Evolutionary conservation across 2,113 vertebrate species (phyloP).

Genomic region (Physeter macrocephalus): DNA sequence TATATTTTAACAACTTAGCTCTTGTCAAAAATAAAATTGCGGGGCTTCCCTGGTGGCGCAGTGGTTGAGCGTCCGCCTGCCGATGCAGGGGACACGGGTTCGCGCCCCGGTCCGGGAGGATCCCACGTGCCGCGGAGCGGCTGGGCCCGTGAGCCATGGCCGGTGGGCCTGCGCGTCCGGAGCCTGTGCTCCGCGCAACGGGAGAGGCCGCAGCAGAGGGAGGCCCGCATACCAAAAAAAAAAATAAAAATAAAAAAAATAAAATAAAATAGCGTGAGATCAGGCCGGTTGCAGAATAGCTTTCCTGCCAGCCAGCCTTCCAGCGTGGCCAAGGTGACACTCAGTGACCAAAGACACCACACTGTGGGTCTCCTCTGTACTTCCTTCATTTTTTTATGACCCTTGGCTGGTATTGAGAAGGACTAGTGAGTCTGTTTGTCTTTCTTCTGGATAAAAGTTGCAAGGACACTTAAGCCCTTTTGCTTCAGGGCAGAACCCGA

Average conservation of each 20-base stretch:
- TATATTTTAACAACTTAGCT: background rate
- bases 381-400: background rate
- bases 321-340: background rate
- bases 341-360: background rate
- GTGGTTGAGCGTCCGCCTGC: no score
- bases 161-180: no score
- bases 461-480: slow-evolving; percentile 55
- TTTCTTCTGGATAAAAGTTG: slow-evolving; percentile 15
- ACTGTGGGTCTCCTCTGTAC: background rate
- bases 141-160: no score
- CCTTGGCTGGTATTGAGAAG: background rate
- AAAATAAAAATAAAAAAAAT: no score
- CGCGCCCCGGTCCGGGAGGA: no score
- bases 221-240: no score
- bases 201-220: no score
- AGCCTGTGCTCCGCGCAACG: no score
- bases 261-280: background rate
- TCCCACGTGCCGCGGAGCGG: no score
- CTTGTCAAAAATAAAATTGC: background rate
- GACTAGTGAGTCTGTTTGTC: background rate
- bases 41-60: no score
- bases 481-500: slow-evolving; percentile 53
- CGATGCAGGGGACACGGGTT: no score
- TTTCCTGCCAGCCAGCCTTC: background rate
- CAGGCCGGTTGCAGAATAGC: background rate